Evolutionary conservation across 2,797 vertebrate genomes (phyloP), one percentile per base, ranked within the genome.

Genomic region (Gymnoscopelus microlampas): DNA sequence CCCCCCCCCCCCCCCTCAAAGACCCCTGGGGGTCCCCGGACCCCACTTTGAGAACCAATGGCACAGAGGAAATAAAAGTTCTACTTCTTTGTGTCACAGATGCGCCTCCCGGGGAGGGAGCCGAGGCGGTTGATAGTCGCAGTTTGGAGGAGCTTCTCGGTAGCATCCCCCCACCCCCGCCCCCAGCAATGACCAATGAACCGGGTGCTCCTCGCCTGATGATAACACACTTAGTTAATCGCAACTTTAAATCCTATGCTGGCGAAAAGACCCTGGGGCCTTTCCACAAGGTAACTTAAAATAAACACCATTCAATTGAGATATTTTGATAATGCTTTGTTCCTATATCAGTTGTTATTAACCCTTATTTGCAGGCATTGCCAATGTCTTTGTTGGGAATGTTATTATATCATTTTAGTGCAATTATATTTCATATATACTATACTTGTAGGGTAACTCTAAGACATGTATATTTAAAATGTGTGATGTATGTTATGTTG

Each of bases 221-320:
- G 97, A 99, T 99, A 90, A 97, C 96, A 51, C 98, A 99, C 86
- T 97, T 99, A 91, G 95, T 99, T 79, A 99, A 98, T 92, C 94
- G 95, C 81, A 99, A 99, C 94, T 99, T 99, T 93, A 99, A 99
- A 86, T 99, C 98, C 4, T 99, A 99, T 50, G 96, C 96, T 65
- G 97, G 96, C 54, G 94, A 97, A 85, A 92, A 96, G 94, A 93
- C 94, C 76, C 92, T 99, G 92, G 98, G 98, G 85, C 98, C 98
- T 91, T 99, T 99, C 89, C 97, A 99, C 87, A 99, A 99, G 97
- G 98, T 99, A 96, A 71, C 81, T 77, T 68, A 71, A 72, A 74
- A 19, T 70, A 72, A 74, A 77, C 68, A 67, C 26, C 26, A 29
- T 29, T 3, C 75, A 60, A 32, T 60, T 49, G 26, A 8, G 57